A percentile compares a stretch with the other conserved stretches of the same genome.
Conservation (phyloP, 1,140 invertebrate species). For the Drosophila pallidifrons region DNA sequence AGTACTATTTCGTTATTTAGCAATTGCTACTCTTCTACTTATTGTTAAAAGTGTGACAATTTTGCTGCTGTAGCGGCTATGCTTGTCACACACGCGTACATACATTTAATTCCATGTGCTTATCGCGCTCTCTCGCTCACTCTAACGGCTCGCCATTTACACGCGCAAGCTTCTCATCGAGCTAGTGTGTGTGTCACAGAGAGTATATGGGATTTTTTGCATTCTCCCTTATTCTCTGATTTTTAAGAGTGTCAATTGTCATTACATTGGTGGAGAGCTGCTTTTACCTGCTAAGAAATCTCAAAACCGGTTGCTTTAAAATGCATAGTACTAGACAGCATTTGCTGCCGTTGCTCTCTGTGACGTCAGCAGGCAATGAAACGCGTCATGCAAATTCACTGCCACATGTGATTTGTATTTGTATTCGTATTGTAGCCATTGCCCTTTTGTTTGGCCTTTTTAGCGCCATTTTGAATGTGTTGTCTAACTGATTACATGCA, state of each 20-base stretch:
- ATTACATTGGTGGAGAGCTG: conserved; percentile 8
- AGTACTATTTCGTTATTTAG: conserved; percentile 28
- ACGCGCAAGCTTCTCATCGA: conserved; percentile 46
- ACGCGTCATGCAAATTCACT: conserved; percentile 19
- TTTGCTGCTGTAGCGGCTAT: conserved; percentile 32
- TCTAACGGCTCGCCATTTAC: conserved; percentile 35
- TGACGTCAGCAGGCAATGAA: conserved; percentile 60
- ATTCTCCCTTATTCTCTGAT: conserved; percentile 27
- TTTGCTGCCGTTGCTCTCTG: conserved; percentile 12
- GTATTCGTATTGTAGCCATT: conserved; percentile 34
- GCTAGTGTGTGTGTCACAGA: conserved; percentile 6
- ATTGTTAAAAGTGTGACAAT: conserved; percentile 57
- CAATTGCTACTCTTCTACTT: conserved; percentile 17
- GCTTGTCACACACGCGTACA: neutral
- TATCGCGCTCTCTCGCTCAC: conserved; percentile 57
- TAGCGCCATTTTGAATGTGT: conserved; percentile 53
- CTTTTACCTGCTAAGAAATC: conserved; percentile 44
- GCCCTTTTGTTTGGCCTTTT: conserved; percentile 60
- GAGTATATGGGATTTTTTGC: conserved; percentile 11
- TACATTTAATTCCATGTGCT: conserved; percentile 64
- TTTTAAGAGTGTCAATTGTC: conserved; percentile 18
- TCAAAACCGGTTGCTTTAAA: conserved; percentile 27
- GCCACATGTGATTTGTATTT: conserved; percentile 62
- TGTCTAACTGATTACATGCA: conserved; percentile 28
- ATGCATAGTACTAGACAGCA: neutral